Evolutionary conservation across 2,797 vertebrate species (phyloP).

Genomic region (Aplochiton taeniatus): DNA sequence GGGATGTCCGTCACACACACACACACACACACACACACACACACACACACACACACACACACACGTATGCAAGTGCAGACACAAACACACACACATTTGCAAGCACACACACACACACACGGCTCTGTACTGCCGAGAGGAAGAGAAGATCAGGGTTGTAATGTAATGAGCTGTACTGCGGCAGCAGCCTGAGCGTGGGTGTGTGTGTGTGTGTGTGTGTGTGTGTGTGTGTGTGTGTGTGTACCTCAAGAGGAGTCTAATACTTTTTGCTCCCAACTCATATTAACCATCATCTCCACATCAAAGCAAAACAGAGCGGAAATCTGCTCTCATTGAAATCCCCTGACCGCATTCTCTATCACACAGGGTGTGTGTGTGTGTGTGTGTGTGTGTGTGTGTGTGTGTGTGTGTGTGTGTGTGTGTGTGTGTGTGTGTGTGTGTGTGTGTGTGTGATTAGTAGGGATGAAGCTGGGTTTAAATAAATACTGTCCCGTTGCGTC

Average conservation of each 20-base stretch:
- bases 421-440: not conserved
- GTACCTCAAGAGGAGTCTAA: conserved; percentile 53
- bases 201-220: conserved; percentile 4
- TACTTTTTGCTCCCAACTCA: conserved; percentile 65
- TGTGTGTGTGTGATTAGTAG: not conserved
- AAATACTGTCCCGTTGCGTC: no score
- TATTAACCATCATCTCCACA: conserved; percentile 63
- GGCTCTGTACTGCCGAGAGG: no score
- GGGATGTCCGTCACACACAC: not conserved
- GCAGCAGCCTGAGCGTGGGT: not conserved
- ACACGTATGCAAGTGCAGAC: not conserved
- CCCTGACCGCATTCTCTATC: conserved; percentile 53
- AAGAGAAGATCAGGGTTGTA: no score
- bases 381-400: conserved; percentile 9
- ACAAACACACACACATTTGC: not conserved
- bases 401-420: conserved; percentile 10
- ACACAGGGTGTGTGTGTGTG: conserved; percentile 5
- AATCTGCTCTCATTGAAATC: conserved; percentile 51
- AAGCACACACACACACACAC: conserved; percentile 16
- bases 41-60: conserved; percentile 4
- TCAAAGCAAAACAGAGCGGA: conserved; percentile 54
- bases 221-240: conserved; percentile 15
- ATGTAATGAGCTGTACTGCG: no score
- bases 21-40: not conserved
- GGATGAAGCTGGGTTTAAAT: not conserved